phyloP scores from a whole-genome alignment of 2,888 invertebrate species.

The Heliconius aoede region DNA sequence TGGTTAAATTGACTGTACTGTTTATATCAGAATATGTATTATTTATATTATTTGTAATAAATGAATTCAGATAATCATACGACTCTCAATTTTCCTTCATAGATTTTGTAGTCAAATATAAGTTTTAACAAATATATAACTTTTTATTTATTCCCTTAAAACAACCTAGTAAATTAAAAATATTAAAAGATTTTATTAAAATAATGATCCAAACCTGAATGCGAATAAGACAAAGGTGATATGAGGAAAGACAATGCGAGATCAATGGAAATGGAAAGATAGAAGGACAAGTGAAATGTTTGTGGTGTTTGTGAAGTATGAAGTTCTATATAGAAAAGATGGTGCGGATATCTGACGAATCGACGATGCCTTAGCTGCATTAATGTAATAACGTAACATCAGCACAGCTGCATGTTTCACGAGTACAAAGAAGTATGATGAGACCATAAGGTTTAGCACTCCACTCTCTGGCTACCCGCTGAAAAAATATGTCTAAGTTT shows the following conservation, averaged over 20 bases:
- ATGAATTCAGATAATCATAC: conserved; percentile 47
- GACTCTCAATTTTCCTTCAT: conserved; percentile 46
- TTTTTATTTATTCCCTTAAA: conserved; percentile 13
- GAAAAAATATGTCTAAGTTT: no score
- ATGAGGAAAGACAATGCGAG: not conserved
- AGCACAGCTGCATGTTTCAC: no score
- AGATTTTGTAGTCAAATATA: conserved; percentile 48
- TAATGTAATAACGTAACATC: not conserved
- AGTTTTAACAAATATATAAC: conserved; percentile 35
- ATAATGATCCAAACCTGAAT: not conserved
- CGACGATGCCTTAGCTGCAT: not conserved
- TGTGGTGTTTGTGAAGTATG: no score
- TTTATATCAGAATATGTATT: conserved; percentile 56
- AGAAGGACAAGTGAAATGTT: not conserved
- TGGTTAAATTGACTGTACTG: conserved; percentile 52
- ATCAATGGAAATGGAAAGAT: not conserved
- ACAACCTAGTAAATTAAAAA: no score
- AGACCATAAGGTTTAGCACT: no score
- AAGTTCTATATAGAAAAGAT: no score
- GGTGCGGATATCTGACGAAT: not conserved
- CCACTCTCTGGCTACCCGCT: no score
- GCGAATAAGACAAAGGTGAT: not conserved
- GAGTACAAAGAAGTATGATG: no score
- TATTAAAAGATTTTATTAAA: not conserved
- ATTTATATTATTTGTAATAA: conserved; percentile 57